phyloP scores from a whole-genome alignment of 2,888 invertebrate species.

The Acleris sparsana region DNA sequence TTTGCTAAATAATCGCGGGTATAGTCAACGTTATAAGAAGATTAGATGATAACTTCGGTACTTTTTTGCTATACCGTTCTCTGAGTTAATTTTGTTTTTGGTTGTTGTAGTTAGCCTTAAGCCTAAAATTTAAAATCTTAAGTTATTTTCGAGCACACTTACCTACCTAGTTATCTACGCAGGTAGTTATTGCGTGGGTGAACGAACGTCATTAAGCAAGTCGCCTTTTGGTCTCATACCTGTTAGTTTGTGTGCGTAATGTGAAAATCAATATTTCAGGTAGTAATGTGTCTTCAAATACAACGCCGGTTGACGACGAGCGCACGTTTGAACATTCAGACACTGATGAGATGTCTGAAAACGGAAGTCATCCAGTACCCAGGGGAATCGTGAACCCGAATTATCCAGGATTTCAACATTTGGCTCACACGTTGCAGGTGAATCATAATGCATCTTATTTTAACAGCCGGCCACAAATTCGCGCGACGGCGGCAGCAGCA shows the following conservation, averaged over 20 bases:
- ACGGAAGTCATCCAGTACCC: conserved; percentile 71
- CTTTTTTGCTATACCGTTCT: not conserved
- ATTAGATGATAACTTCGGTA: no score
- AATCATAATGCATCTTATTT: conserved; percentile 17
- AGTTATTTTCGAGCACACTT: not conserved
- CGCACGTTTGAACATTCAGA: conserved; percentile 83
- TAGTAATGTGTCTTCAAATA: conserved; percentile 59
- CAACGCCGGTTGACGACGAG: conserved; percentile 79
- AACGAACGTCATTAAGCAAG: conserved; percentile 18
- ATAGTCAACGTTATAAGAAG: no score
- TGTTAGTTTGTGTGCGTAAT: conserved; percentile 15
- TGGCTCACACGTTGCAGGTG: conserved; percentile 88
- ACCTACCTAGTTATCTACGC: conserved; percentile 13
- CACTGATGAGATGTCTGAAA: conserved; percentile 79
- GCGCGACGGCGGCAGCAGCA: no score
- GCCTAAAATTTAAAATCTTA: no score
- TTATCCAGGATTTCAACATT: conserved; percentile 92
- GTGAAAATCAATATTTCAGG: conserved; percentile 46
- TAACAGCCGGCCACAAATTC: no score
- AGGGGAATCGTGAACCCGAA: conserved; percentile 92
- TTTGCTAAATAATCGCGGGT: no score
- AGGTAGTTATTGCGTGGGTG: conserved; percentile 20
- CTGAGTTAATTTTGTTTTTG: not conserved
- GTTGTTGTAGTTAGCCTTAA: no score
- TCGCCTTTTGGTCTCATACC: conserved; percentile 11